A percentile compares a stretch with the other conserved stretches of the same genome.
These are phyloP conservation scores for Apis florea DNA, from an alignment of 1,140 invertebrate genomes.

Conservation along the genomic window DNA sequence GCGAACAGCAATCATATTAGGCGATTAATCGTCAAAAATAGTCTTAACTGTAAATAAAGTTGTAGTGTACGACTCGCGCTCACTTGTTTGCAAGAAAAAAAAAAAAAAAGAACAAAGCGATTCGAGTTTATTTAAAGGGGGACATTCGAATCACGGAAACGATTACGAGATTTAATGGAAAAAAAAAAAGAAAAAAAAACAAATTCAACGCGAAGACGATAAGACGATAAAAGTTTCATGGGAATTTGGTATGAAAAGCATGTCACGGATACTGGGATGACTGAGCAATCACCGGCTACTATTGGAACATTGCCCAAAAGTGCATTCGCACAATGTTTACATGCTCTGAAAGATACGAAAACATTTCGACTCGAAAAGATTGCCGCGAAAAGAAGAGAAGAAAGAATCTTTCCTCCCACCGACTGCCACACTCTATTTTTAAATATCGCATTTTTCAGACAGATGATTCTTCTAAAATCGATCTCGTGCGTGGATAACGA, in stretches of 20 bases:
- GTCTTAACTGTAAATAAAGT: no score
- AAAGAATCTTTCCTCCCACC: background rate
- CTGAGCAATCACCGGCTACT: conserved; percentile 16
- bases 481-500: no score
- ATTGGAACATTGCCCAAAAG: conserved; percentile 44
- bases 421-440: background rate
- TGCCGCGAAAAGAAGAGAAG: background rate
- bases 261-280: background rate
- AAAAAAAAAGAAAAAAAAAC: background rate
- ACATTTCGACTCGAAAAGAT: conserved; percentile 16
- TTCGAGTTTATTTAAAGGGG: no score
- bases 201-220: background rate
- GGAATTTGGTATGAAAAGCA: background rate
- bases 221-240: conserved; percentile 1
- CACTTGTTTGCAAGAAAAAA: no score
- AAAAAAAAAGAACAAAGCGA: no score
- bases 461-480: no score
- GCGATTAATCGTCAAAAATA: no score
- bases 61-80: no score
- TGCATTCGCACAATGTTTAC: conserved; percentile 52
- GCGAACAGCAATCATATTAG: background rate
- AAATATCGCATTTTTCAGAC: background rate
- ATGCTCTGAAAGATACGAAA: conserved; percentile 17
- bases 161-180: background rate
- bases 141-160: no score